Conservation (phyloP, 1,140 invertebrate genomes). For the Aphis gossypii region DNA sequence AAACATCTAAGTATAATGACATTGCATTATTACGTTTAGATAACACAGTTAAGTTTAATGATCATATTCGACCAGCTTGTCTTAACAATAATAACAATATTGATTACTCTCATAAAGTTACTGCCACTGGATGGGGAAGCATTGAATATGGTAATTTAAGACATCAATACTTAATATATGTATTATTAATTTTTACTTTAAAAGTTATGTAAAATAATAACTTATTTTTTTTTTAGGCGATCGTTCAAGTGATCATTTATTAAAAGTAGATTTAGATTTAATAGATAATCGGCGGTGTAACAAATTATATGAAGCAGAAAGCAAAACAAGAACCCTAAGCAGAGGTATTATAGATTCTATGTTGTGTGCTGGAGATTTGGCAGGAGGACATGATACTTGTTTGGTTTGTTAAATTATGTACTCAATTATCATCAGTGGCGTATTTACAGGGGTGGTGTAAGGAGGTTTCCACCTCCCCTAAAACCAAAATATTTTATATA, state of each 20-base stretch:
- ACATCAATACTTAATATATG: not conserved
- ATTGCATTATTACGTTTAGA: conserved; percentile 70
- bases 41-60: conserved; percentile 64
- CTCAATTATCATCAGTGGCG: not conserved
- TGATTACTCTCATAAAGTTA: conserved; percentile 61
- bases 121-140: conserved; percentile 68
- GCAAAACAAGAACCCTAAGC: conserved; percentile 63
- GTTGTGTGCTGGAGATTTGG: conserved; percentile 73
- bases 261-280: conserved; percentile 61
- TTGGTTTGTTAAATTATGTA: conserved; percentile 66
- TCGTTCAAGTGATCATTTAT: conserved; percentile 59
- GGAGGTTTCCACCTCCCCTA: too few relatives aligned
- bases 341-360: conserved; percentile 69
- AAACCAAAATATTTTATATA: too few relatives aligned
- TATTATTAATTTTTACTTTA: not conserved
- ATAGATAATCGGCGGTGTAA: conserved; percentile 60
- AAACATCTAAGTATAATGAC: conserved; percentile 68
- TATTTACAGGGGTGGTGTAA: too few relatives aligned
- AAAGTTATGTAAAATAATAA: not conserved
- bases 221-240: conserved; percentile 56
- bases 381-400: conserved; percentile 80
- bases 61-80: conserved; percentile 69
- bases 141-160: conserved; percentile 49
- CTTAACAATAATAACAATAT: conserved; percentile 64
- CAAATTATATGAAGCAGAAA: conserved; percentile 62